A percentile compares a stretch with the other conserved stretches of the same genome.
phyloP scores from a whole-genome alignment of 1,140 invertebrate genomes.

The Drosophila hydei region DNA sequence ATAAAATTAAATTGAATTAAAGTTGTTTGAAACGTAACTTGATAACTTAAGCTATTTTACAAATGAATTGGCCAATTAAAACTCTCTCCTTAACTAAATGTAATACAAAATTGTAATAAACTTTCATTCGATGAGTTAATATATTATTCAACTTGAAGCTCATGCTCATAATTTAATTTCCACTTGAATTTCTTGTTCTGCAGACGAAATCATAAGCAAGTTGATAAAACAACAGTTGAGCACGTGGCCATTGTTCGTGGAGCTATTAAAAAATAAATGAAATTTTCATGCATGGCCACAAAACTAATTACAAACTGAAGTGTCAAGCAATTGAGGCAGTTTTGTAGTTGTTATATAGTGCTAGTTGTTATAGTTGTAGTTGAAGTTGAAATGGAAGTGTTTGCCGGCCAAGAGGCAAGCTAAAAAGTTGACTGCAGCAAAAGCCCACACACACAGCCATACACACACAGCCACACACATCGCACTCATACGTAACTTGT shows the following conservation, averaged over 20 bases:
- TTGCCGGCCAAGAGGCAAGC: conserved; percentile 62
- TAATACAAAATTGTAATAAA: too few species aligned
- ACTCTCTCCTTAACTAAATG: too few species aligned
- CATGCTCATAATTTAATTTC: neutral
- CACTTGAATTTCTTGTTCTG: neutral
- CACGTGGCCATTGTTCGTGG: conserved; percentile 30
- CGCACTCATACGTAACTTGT: conserved; percentile 48
- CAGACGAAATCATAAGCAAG: neutral
- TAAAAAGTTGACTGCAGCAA: conserved; percentile 59
- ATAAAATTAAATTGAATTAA: too few species aligned
- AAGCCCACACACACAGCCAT: conserved; percentile 7
- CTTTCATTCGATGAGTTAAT: too few species aligned
- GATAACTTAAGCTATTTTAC: too few species aligned
- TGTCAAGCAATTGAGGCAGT: conserved; percentile 67
- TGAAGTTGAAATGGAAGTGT: conserved; percentile 34
- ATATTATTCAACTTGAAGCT: too few species aligned
- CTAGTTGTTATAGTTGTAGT: conserved; percentile 12
- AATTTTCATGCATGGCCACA: conserved; percentile 70
- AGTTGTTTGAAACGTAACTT: too few species aligned
- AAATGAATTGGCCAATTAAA: too few species aligned
- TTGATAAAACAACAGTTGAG: conserved; percentile 23
- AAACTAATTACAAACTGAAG: conserved; percentile 79
- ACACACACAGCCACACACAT: conserved; percentile 18
- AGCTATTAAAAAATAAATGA: conserved; percentile 47
- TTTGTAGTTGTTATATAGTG: conserved; percentile 20